Evolutionary conservation across 2,888 invertebrate species (phyloP), one percentile per base, ranked within the genome.

Genomic region (Agrilus biguttatus): DNA sequence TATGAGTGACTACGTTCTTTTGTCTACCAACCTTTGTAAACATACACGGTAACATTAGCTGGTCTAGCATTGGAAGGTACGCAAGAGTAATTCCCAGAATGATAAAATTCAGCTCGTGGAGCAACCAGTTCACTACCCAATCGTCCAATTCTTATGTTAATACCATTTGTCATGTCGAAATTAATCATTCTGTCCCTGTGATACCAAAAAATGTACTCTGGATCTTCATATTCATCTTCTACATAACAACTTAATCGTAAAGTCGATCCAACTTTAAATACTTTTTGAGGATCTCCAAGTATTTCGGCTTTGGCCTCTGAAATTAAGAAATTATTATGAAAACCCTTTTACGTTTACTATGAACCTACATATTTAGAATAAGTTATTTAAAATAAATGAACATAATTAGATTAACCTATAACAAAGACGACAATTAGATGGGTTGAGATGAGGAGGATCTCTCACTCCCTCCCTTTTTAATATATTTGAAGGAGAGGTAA

Each of bases 171-270:
- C 39, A 78, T 61, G 62, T 88, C 86, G 58, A 85, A 88, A 66
- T 88, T 88, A 58, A 88, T 86, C 84, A 88, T 85, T 52, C 82
- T 71, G 56, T 80, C 80, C 59, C 82, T 81, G 60, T 86, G 86
- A 66, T 86, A 88, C 87, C 87, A 83, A 67, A 83, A 83, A 37
- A 83, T 80, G 59, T 79, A 83, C 1, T 73, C 74, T 0, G 83
- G 82, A 0, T 78, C 74, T 51, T 80, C 80, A 0, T 80, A 80
- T 7, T 78, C 77, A 37, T 77, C 69, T 54, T 75, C 72, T 44
- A 83, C 71, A n/a, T 78, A 70, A 55, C 83, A 83, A 36, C 79
- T 78, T 36, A 83, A 67, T 32, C 80, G 71, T 48, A 85, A 68
- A 60, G 80, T 78, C 8, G 80, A 79, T 2, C 83, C 83, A 52